Conservation (phyloP, 92 coral and sea anemone species). For the Porites rus region DNA sequence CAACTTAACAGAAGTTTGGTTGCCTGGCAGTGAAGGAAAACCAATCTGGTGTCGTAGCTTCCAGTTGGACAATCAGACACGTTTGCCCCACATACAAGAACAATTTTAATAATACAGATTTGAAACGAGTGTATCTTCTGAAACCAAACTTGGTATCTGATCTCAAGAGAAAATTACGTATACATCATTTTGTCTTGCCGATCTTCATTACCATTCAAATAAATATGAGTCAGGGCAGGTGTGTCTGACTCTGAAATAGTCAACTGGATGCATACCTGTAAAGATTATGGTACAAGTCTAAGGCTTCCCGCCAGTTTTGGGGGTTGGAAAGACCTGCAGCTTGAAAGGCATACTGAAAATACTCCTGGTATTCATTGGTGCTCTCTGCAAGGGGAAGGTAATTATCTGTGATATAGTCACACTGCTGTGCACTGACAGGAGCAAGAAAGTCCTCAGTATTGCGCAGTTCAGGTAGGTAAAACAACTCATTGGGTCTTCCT, state of each 20-base stretch:
- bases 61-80: background rate
- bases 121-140: background rate
- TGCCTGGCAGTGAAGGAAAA: background rate
- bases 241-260: conserved; percentile 30
- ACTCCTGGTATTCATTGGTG: conserved; percentile 60
- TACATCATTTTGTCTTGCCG: too few relatives aligned
- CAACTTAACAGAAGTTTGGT: background rate
- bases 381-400: conserved; percentile 34
- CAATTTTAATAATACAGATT: background rate
- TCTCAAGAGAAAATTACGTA: too few relatives aligned
- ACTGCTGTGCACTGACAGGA: conserved; percentile 6
- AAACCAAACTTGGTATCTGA: too few relatives aligned
- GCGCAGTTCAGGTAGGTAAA: conserved; percentile 13
- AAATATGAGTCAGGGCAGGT: conserved; percentile 6
- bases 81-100: background rate
- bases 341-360: conserved; percentile 53
- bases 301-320: conserved; percentile 65
- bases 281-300: conserved; percentile 61
- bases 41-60: background rate
- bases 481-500: conserved; percentile 40
- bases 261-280: conserved; percentile 2
- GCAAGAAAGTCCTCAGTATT: background rate
- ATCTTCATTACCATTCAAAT: conserved; percentile 1
- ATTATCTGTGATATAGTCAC: conserved; percentile 38
- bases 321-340: conserved; percentile 47